Base-by-base conservation (phyloP, 2,888 invertebrate genomes). In the Eubasilissa splendida region DNA sequence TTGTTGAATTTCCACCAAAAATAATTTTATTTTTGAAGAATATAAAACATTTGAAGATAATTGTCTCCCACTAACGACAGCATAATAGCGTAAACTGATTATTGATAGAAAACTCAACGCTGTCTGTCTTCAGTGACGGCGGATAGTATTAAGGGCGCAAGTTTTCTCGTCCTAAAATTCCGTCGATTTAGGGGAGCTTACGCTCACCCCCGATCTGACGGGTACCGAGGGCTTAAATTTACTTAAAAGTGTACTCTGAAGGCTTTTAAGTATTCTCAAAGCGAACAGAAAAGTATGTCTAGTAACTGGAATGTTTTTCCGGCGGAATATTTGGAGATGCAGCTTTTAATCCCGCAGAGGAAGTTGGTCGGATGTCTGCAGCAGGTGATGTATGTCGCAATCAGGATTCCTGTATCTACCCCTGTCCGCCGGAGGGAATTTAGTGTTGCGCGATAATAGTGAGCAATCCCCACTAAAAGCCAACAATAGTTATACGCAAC, bases 381-480 rank as follows among this genome's bases (percentile, higher is more conserved):
- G 31, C 71, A 50, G 56, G 80, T 80, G 80, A 80, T 76, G 76
- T 80, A 80, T 76, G 68, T 70, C 71, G 80, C 80, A 80, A 80
- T 80, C 80, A 80, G 80, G 76, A 63, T 58, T 59, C 53, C 63
- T 73, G 59, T 54, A 42, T 58, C 59, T 50, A 33, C 31, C 73
- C 54, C 54, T 60, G 78, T 78, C 73, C 73, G 73, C 78, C 52
- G 14, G 14, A 63, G 53, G 56, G 66, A 42, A 78, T 78, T 78
- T 78, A 78, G 73, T 59, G 73, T 60, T 14, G 63, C 78, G 22
- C 63, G 59, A 59, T 78, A 71, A 78, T 78, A 77, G 70, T 50
- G 54, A 59, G 77, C 70, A 77, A 77, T 77, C 31, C 58, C 70
- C 53, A 59, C 70, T 58, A 56, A 77, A 77, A 77, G 58, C 56